A percentile compares a stretch with the other conserved stretches of the same genome.
phyloP scores from a whole-genome alignment of 2,888 invertebrate species.

The Thelaira solivaga region DNA sequence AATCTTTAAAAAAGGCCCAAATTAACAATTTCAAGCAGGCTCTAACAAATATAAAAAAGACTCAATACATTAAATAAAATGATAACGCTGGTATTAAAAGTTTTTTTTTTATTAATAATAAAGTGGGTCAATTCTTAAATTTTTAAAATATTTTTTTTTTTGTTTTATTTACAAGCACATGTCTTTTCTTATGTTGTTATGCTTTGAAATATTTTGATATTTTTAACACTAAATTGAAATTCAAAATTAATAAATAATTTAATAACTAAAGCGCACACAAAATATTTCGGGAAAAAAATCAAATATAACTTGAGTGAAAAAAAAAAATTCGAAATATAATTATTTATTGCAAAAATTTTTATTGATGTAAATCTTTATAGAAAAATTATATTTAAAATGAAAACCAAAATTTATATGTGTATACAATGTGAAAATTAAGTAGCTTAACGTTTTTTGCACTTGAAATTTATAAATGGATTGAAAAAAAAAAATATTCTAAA shows the following conservation, averaged over 20 bases:
- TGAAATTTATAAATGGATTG: slow-evolving; percentile 3
- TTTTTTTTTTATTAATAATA: too few relatives aligned
- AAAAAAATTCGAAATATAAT: slow-evolving; percentile 1
- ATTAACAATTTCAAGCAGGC: too few relatives aligned
- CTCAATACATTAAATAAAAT: too few relatives aligned
- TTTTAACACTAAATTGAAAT: too few relatives aligned
- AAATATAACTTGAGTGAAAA: slow-evolving; percentile 31
- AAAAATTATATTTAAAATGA: background rate
- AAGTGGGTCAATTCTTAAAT: too few relatives aligned
- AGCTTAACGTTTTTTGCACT: slow-evolving; percentile 50
- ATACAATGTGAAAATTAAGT: slow-evolving; percentile 10
- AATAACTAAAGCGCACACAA: slow-evolving; percentile 2
- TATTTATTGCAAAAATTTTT: background rate
- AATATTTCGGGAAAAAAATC: slow-evolving; percentile 31
- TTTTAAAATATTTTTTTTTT: too few relatives aligned
- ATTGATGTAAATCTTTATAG: background rate
- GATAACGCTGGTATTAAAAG: too few relatives aligned
- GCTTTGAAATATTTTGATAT: too few relatives aligned
- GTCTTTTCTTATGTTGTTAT: too few relatives aligned
- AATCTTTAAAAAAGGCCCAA: too few relatives aligned
- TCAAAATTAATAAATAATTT: slow-evolving; percentile 1
- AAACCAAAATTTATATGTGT: slow-evolving; percentile 25
- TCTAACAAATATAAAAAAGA: too few relatives aligned
- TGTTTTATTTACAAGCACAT: too few relatives aligned
- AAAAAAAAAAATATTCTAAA: background rate